phyloP scores from a whole-genome alignment of 1,140 invertebrate genomes.

The Saccostrea glomerata region DNA sequence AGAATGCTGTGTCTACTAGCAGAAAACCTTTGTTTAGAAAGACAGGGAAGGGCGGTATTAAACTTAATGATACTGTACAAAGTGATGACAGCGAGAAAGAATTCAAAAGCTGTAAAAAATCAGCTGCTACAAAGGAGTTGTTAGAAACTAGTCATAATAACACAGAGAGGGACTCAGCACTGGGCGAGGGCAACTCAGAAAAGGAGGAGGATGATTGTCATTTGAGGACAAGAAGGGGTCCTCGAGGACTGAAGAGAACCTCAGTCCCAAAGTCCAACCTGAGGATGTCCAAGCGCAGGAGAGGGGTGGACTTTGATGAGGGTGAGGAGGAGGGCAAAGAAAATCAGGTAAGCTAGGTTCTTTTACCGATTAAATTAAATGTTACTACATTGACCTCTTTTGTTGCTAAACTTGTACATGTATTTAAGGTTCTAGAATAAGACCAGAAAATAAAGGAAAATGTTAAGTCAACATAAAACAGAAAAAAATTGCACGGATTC shows the following conservation, averaged over 20 bases:
- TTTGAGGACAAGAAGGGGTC: conserved; percentile 52
- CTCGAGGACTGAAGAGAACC: conserved; percentile 50
- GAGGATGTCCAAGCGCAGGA: conserved; percentile 42
- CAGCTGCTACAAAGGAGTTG: neutral
- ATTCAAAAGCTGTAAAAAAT: conserved; percentile 4
- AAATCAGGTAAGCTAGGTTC: conserved; percentile 47
- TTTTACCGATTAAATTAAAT: too few relatives aligned
- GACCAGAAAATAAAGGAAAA: too few relatives aligned
- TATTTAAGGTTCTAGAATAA: too few relatives aligned
- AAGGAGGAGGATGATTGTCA: conserved; percentile 48
- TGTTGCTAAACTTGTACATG: too few relatives aligned
- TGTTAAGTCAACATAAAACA: too few relatives aligned
- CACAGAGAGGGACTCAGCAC: neutral
- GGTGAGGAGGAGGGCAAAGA: conserved; percentile 44
- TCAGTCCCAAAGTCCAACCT: neutral
- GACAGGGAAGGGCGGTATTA: neutral
- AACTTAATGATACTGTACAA: neutral
- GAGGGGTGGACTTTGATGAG: conserved; percentile 60
- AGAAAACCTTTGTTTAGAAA: conserved; percentile 38
- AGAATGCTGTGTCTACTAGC: neutral
- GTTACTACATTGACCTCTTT: too few relatives aligned
- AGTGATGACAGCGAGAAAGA: conserved; percentile 12
- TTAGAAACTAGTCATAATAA: neutral
- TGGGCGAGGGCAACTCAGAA: neutral
- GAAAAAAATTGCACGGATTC: too few relatives aligned